Evolutionary conservation across 1,140 invertebrate genomes (phyloP).

Genomic region (Calliphora vicina): DNA sequence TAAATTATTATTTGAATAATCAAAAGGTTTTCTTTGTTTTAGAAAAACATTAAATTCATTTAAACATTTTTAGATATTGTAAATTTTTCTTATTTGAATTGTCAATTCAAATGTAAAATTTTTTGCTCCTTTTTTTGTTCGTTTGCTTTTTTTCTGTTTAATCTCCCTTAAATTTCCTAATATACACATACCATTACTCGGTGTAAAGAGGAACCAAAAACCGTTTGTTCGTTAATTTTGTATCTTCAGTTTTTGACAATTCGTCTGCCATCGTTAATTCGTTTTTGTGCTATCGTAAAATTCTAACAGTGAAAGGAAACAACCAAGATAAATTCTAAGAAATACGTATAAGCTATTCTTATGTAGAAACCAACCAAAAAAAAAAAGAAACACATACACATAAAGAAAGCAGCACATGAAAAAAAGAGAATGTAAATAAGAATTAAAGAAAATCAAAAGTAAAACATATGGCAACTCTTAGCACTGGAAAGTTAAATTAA

Average conservation of each 20-base stretch:
- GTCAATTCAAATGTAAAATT: too few species aligned
- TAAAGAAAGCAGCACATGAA: not conserved
- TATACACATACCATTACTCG: slow-evolving; percentile 18
- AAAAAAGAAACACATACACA: not conserved
- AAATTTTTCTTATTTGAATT: too few species aligned
- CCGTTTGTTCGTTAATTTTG: not conserved
- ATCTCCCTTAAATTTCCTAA: not conserved
- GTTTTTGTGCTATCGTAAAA: not conserved
- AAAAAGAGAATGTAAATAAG: not conserved
- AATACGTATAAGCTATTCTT: not conserved
- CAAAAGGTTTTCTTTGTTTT: too few species aligned
- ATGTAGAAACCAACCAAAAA: not conserved
- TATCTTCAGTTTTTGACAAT: slow-evolving; percentile 27
- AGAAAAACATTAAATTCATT: too few species aligned
- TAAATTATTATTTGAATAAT: too few species aligned
- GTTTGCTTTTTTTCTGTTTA: too few species aligned
- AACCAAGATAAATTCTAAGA: slow-evolving; percentile 6
- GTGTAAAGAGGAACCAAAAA: not conserved
- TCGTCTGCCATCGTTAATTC: slow-evolving; percentile 1
- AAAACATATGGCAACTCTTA: slow-evolving; percentile 17
- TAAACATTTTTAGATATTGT: too few species aligned
- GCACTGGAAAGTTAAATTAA: not conserved
- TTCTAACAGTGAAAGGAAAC: not conserved
- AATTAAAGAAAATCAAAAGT: not conserved
- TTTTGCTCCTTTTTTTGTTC: too few species aligned